Base-by-base conservation (phyloP, 2,113 vertebrate species). In the Sinocyclocheilus maitianheensis region DNA sequence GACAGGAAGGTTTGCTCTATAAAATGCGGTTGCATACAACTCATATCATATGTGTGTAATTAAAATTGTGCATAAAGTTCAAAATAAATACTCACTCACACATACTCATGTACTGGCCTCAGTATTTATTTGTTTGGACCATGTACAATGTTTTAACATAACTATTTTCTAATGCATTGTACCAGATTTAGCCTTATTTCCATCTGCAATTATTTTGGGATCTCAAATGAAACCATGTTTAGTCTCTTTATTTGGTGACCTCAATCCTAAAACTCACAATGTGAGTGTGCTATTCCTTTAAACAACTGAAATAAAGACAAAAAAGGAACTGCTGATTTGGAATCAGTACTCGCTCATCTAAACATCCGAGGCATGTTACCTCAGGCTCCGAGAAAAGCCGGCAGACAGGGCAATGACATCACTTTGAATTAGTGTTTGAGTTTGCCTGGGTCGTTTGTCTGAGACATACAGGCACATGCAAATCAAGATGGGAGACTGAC, bases 401-500 rank as follows among this genome's bases (percentile, higher is more conserved):
- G 43, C 43, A 46, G 43, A 46, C 43, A 11, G 43, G 12, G 80
- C 67, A 9, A 84, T 87, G 88, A 86, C 88, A 77, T 88, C 84
- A 83, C 51, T 71, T 13, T 71, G 84, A 65, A 72, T 85, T 37
- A 83, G 62, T 85, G 86, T 80, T 79, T 51, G 55, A 67, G 77
- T 51, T 83, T 46, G 65, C 26, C 76, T 62, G 55, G 40, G 26
- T 85, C 43, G 24, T 65, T 78, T 20, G 72, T 86, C 79, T 79
- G 74, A 76, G 60, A 84, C 18, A 18, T 12, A 55, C 37, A 69
- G 30, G 0, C 53, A 1, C 79, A 34, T 37, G 75, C 55, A 22
- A 72, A 67, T 24, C 14, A 43, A 24, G 24, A 75, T 30, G 40
- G 22, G 22, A 60, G 34, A 80, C 34, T 18, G 85, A 76, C 34